These are phyloP conservation scores for Aplidium turbinatum DNA, from an alignment of 23 tunicate genomes.

Conservation along the genomic window DNA sequence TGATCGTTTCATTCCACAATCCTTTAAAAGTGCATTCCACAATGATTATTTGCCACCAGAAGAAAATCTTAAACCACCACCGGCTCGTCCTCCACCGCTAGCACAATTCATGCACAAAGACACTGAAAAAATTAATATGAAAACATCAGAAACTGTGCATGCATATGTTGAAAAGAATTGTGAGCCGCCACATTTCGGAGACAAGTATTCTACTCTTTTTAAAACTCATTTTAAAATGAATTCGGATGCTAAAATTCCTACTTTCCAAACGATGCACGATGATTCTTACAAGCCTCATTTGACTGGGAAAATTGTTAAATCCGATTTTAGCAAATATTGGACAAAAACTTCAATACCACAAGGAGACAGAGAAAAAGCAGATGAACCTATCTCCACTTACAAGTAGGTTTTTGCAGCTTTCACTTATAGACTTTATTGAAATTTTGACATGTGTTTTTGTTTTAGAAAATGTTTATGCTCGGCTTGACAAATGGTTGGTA, in stretches of 20 bases:
- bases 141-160: constrained; percentile 58
- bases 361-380: constrained; percentile 85
- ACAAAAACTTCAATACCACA: constrained; percentile 70
- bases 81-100: constrained; percentile 63
- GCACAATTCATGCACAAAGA: constrained; percentile 79
- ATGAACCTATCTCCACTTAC: constrained; percentile 64
- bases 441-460: too few relatives aligned
- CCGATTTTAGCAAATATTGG: constrained; percentile 40
- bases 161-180: constrained; percentile 59
- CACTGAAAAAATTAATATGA: constrained; percentile 54
- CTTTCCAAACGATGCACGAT: constrained; percentile 69
- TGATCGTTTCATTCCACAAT: constrained; percentile 47
- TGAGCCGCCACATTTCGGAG: constrained; percentile 36
- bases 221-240: constrained; percentile 79
- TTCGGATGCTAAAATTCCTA: constrained; percentile 60
- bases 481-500: too few relatives aligned
- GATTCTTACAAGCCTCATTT: constrained; percentile 46
- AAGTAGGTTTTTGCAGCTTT: too few relatives aligned
- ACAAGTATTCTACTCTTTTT: constrained; percentile 75
- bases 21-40: constrained; percentile 76
- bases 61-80: constrained; percentile 39
- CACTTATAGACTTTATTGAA: too few relatives aligned
- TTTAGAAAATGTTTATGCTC: too few relatives aligned
- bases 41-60: constrained; percentile 58
- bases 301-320: not conserved